These are phyloP conservation scores for Lithobates pipiens DNA, from an alignment of 2,797 vertebrate genomes.

Conservation along the genomic window DNA sequence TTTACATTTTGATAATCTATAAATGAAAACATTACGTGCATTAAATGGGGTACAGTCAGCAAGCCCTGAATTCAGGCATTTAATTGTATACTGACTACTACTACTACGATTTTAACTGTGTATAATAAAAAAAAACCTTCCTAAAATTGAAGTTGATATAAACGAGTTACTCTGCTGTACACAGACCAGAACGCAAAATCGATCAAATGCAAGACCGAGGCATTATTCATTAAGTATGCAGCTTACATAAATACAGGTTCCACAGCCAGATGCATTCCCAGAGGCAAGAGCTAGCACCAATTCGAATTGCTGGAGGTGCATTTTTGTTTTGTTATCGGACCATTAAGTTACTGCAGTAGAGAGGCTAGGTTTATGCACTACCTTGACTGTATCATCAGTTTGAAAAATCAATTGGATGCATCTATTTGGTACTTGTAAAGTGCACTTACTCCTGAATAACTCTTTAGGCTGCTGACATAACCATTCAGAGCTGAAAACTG, in stretches of 20 bases:
- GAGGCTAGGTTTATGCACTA: background rate
- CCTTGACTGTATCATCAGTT: conserved; percentile 2
- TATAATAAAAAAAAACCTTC: background rate
- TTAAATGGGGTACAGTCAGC: too few species aligned
- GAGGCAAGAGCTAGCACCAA: background rate
- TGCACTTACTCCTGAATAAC: background rate
- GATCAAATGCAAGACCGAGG: background rate
- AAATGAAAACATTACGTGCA: too few species aligned
- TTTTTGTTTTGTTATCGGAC: conserved; percentile 1
- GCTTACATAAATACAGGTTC: background rate
- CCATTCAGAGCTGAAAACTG: background rate
- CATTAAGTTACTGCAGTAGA: background rate
- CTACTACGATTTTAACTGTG: too few species aligned
- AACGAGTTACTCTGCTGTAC: background rate
- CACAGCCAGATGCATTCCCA: background rate
- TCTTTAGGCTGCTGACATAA: background rate
- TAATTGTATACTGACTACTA: too few species aligned
- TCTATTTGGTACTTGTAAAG: background rate
- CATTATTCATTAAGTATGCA: background rate
- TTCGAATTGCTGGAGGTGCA: background rate
- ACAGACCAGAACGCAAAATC: background rate
- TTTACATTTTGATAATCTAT: too few species aligned
- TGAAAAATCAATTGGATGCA: background rate
- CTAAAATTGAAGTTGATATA: background rate
- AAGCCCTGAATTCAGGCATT: too few species aligned